These are phyloP conservation scores for Protophormia terraenovae DNA, from an alignment of 2,888 invertebrate species.

Conservation along the genomic window DNA sequence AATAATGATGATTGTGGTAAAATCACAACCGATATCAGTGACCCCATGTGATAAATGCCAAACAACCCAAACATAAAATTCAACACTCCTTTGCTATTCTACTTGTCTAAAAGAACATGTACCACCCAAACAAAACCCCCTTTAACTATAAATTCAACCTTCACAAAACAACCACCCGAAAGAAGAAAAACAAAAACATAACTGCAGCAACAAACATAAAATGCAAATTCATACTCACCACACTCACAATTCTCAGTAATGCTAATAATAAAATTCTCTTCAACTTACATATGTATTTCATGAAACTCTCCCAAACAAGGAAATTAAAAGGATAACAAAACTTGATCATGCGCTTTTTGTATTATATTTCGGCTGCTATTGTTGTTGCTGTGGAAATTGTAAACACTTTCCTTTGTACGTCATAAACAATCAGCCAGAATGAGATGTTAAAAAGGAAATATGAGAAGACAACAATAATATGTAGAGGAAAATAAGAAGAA, in stretches of 20 bases:
- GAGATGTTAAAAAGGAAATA: constrained; percentile 19
- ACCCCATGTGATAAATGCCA: constrained; percentile 52
- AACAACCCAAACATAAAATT: constrained; percentile 46
- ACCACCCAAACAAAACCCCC: not conserved
- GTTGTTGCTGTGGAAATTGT: not conserved
- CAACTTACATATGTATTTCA: no score
- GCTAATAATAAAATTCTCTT: no score
- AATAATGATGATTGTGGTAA: constrained; percentile 64
- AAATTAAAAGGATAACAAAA: not conserved
- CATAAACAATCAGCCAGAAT: constrained; percentile 28
- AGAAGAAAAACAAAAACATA: constrained; percentile 17
- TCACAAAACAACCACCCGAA: constrained; percentile 50
- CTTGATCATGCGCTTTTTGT: constrained; percentile 45
- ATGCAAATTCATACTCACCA: constrained; percentile 52
- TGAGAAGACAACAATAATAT: constrained; percentile 22
- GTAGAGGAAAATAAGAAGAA: not conserved
- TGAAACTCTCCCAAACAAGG: not conserved
- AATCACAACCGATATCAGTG: constrained; percentile 65
- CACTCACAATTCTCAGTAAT: not conserved
- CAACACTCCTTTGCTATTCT: no score
- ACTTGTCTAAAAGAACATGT: no score
- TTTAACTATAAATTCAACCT: constrained; percentile 37
- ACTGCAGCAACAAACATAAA: constrained; percentile 27
- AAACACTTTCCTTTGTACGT: constrained; percentile 41
- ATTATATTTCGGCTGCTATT: no score